Evolutionary conservation across 2,113 vertebrate species (phyloP), one percentile per base, ranked within the genome.

Genomic region (Rhabdornis inornatus): DNA sequence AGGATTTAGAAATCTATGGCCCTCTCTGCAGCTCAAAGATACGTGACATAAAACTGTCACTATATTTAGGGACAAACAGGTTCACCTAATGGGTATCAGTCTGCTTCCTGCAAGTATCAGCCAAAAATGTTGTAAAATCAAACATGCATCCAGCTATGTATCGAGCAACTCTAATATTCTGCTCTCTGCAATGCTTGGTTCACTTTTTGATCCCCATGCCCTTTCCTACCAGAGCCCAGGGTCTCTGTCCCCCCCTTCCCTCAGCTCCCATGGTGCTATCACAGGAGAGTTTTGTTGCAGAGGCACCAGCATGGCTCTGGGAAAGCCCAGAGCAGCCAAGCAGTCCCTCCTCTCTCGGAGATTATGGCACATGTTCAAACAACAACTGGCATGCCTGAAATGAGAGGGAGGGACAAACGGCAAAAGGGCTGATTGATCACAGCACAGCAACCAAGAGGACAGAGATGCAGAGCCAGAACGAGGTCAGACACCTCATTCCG

Each of bases 351-450:
- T 47, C 61, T 53, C 45, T 21, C 57, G 30, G 9, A 91, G 65
- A 92, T 27, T 55, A 4, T 4, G 55, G 87, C 95, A 94, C 91
- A 76, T 14, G 70, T 47, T 89, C 95, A 95, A 87, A 90, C 90
- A 92, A 89, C 90, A 94, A 89, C 75, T 71, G 87, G 84, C 91
- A 78, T 3, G 72, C 83, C 71, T 11, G 60, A 65, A 44, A 82
- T 2, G 49, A 80, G 87, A 78, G 74, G 85, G 91, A 95, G 89
- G 84, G 84, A 94, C 95, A 91, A 89, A 88, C 5, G 63, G 91
- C 93, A 89, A 33, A 52, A 65, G 49, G 57, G 87, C 74, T 79
- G 91, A 90, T 42, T 55, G 93, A 94, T 79, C 77, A 3, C 44
- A 87, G 28, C 74, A 2, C n/a, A 42, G 78, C 61, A 65, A 4